Evolutionary conservation across 2,888 invertebrate genomes (phyloP), one percentile per base, ranked within the genome.

Genomic region (Himalopsyche tibetana): DNA sequence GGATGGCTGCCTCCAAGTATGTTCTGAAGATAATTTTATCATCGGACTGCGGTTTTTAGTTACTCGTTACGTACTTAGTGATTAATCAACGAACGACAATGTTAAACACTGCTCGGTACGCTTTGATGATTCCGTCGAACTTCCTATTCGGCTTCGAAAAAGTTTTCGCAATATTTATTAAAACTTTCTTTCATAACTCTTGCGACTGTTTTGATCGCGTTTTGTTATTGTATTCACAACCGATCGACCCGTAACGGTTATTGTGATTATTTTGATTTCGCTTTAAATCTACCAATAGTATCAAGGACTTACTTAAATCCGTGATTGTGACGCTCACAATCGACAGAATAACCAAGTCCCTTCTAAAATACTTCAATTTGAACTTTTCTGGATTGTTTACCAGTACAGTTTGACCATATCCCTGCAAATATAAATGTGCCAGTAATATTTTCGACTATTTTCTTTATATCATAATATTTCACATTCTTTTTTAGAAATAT

Each of bases 1-100:
- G 90, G 90, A 89, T 91, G 90, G 91, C 90, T 91, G 91, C 90
- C 89, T 85, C 83, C 85, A 80, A 87, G 82, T 87, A 82, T 87
- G 87, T 87, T 87, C 83, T 82, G 80, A 56, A 87, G 85, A 83
- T 82, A 87, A 87, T 74, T 85, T 80, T 86, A 83, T 83, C 86
- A 74, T 83, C 80, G 85, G 74, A 84, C 85, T 83, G 84, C 82
- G 85, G 86, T 86, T 86, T 86, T 81, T 82, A 86, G 80, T 84
- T 84, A 84, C 86, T 84, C 38, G 82, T 84, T 82, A 82, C 55
- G 74, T 86, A 81, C 80, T 40, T 80, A 51, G 51, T 82, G 38
- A 55, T 82, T 82, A 82, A 82, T 82, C 82, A 55, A 82, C 55
- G 55, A 82, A 82, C 56, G 28, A 80, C 81, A 56, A 55, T 28